phyloP scores from a whole-genome alignment of 37 sponge, comb jelly and placozoan species.

The Hormiphora californensis region DNA sequence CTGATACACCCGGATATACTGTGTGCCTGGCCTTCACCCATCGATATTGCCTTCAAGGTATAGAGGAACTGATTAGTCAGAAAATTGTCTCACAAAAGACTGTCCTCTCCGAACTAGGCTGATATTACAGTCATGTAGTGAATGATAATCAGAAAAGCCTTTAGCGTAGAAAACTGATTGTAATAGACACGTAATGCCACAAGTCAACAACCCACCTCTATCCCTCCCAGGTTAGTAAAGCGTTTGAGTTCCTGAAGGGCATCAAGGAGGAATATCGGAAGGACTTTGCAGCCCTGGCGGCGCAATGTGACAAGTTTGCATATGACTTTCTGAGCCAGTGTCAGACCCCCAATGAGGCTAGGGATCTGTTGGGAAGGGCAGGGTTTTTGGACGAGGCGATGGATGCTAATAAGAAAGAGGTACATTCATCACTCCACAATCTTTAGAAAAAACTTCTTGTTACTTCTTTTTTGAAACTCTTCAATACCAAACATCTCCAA shows the following conservation, averaged over 20 bases:
- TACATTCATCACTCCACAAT: too few relatives aligned
- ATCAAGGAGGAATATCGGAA: constrained; percentile 51
- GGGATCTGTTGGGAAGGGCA: constrained; percentile 43
- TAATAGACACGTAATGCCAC: too few relatives aligned
- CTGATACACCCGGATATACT: constrained; percentile 46
- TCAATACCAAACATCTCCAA: too few relatives aligned
- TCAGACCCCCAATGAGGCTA: constrained; percentile 48
- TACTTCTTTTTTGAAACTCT: too few relatives aligned
- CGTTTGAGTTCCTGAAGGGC: constrained; percentile 47
- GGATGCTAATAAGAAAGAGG: constrained; percentile 51
- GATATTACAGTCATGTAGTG: too few relatives aligned
- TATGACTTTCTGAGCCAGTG: constrained; percentile 51
- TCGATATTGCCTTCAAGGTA: constrained; percentile 55
- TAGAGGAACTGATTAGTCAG: too few relatives aligned
- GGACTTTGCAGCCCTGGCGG: constrained; percentile 36
- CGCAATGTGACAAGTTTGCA: constrained; percentile 51
- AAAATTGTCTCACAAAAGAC: too few relatives aligned
- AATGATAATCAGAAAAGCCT: too few relatives aligned
- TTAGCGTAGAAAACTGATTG: too few relatives aligned
- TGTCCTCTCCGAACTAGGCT: too few relatives aligned
- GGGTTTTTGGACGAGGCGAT: constrained; percentile 47
- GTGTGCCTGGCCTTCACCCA: constrained; percentile 46
- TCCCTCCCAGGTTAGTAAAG: constrained; percentile 53
- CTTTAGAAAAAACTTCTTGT: too few relatives aligned
- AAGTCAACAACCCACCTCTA: too few relatives aligned